Evolutionary conservation across 1,140 invertebrate genomes (phyloP).

Genomic region (Hermatobates lingyangjiaoensis): DNA sequence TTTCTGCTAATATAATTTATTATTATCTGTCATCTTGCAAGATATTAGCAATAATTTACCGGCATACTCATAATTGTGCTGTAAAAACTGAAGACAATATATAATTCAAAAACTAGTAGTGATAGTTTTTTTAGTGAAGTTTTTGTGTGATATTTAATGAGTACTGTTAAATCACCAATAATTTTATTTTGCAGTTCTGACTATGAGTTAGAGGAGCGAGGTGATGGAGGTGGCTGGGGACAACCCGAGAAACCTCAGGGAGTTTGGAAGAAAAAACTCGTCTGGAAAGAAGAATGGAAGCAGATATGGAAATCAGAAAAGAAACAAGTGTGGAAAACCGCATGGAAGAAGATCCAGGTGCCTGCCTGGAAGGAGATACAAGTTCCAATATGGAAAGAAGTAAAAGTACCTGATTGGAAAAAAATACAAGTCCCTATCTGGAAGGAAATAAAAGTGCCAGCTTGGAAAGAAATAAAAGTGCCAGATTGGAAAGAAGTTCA

Average conservation of each 20-base stretch:
- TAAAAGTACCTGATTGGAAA: conserved; percentile 29
- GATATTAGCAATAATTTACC: too few species aligned
- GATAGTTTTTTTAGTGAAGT: too few species aligned
- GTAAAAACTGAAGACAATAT: too few species aligned
- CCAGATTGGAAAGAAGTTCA: conserved; percentile 26
- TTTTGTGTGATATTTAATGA: too few species aligned
- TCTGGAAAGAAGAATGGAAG: conserved; percentile 29
- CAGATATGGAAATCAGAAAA: conserved; percentile 27
- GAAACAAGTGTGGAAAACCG: conserved; percentile 28
- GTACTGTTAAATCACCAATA: too few species aligned
- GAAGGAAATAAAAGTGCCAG: conserved; percentile 38
- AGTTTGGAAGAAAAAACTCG: conserved; percentile 29
- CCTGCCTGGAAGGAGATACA: conserved; percentile 43
- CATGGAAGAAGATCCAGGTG: conserved; percentile 42
- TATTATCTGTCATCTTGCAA: too few species aligned
- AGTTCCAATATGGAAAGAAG: conserved; percentile 42
- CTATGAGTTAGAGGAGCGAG: conserved; percentile 25
- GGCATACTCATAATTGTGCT: too few species aligned
- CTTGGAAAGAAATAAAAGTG: conserved; percentile 24
- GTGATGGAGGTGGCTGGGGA: conserved; percentile 22
- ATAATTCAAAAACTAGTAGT: too few species aligned
- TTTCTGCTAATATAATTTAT: too few species aligned
- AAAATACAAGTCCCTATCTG: conserved; percentile 35
- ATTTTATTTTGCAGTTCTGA: conserved; percentile 10
- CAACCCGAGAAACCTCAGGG: conserved; percentile 30